Evolutionary conservation across 1,140 invertebrate genomes (phyloP).

Genomic region (Zaprionus camerounensis): DNA sequence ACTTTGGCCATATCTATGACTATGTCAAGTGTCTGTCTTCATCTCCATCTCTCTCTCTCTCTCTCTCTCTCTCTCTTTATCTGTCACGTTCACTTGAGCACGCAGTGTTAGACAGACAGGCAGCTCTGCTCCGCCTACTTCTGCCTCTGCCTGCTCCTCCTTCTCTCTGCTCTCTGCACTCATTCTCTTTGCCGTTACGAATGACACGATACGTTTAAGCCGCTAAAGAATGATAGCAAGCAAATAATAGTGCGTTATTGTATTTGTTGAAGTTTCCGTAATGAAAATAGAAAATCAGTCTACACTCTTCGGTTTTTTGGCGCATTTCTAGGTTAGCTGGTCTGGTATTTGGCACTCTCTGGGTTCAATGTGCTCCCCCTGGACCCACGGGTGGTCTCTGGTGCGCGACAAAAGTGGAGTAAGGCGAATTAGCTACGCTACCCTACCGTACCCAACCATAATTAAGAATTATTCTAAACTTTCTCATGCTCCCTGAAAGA

Average conservation of each 20-base stretch:
- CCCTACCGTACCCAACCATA: not conserved
- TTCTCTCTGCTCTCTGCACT: too few relatives aligned
- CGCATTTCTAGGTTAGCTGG: conserved; percentile 58
- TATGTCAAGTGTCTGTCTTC: conserved; percentile 44
- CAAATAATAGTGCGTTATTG: conserved; percentile 43
- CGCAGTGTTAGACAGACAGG: conserved; percentile 6
- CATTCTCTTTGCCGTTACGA: conserved; percentile 6
- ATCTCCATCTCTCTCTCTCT: not conserved
- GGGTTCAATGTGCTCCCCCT: conserved; percentile 14
- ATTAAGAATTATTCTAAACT: conserved; percentile 21
- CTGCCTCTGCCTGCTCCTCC: not conserved
- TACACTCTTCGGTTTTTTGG: conserved; percentile 1
- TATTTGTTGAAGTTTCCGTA: conserved; percentile 27
- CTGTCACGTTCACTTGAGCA: conserved; percentile 39
- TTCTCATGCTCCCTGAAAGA: conserved; percentile 6
- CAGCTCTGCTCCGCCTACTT: not conserved
- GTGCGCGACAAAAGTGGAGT: conserved; percentile 19
- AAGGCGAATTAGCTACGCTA: conserved; percentile 14
- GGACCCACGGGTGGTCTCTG: conserved; percentile 19
- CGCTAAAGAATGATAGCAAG: conserved; percentile 45
- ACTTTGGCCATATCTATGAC: conserved; percentile 39
- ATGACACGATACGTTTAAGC: conserved; percentile 40
- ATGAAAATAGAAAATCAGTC: conserved; percentile 48
- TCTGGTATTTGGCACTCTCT: conserved; percentile 58
- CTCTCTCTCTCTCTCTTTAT: not conserved